Conservation (phyloP, 2,113 vertebrate genomes). For the Ammodytes marinus region DNA sequence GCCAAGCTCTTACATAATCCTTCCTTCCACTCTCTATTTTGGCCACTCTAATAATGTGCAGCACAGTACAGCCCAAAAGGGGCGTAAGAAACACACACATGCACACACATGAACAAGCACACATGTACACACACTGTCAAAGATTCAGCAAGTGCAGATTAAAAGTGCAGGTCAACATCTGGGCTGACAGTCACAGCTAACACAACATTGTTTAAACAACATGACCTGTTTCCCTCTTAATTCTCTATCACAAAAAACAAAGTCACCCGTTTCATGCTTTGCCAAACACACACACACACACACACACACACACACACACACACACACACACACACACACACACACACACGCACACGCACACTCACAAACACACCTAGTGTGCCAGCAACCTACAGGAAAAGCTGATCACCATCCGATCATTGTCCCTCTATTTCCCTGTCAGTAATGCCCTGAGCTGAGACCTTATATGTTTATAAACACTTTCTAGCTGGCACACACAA, state of each 20-base stretch:
- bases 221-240: slow-evolving; percentile 24
- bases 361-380: slow-evolving; percentile 7
- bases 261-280: slow-evolving; percentile 13
- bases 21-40: slow-evolving; percentile 66
- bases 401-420: slow-evolving; percentile 59
- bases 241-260: slow-evolving; percentile 12
- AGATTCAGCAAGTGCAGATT: slow-evolving; percentile 36
- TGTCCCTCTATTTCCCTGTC: slow-evolving; percentile 48
- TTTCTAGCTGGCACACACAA: neutral
- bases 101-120: slow-evolving; percentile 1
- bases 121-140: slow-evolving; percentile 20
- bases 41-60: slow-evolving; percentile 57
- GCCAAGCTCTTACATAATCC: slow-evolving; percentile 84
- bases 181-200: slow-evolving; percentile 17
- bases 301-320: slow-evolving; percentile 1
- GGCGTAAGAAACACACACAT: slow-evolving; percentile 9
- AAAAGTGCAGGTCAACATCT: slow-evolving; percentile 30
- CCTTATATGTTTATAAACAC: slow-evolving; percentile 17
- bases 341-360: neutral
- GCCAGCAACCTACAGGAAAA: slow-evolving; percentile 46
- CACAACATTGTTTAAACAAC: slow-evolving; percentile 27
- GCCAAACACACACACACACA: slow-evolving; percentile 1
- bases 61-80: slow-evolving; percentile 34
- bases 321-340: neutral
- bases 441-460: slow-evolving; percentile 4